A percentile compares a stretch with the other conserved stretches of the same genome.
phyloP scores from a whole-genome alignment of 2,888 invertebrate species.

The Stenchaetothrips biformis region DNA sequence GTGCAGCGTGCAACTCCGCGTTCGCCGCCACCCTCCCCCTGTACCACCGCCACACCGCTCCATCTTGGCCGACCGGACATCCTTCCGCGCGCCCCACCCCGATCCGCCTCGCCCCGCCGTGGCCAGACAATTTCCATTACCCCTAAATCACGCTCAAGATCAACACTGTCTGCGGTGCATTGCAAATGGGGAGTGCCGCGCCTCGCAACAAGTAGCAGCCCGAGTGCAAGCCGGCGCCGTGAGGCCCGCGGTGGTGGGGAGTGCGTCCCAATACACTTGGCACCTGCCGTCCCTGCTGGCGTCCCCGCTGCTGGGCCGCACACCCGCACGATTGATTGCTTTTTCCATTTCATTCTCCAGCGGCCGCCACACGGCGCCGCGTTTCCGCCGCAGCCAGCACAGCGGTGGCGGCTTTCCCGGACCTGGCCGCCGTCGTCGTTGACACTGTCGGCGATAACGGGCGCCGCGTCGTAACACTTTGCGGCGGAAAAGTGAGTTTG shows the following conservation, averaged over 20 bases:
- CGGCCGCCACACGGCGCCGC: background rate
- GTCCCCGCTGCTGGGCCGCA: too few species aligned
- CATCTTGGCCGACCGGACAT: background rate
- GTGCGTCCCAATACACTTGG: too few species aligned
- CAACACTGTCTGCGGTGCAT: constrained; percentile 14
- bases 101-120: background rate
- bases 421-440: too few species aligned
- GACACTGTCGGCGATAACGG: constrained; percentile 32
- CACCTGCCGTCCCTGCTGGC: too few species aligned
- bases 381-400: too few species aligned
- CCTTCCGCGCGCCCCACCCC: background rate
- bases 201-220: constrained; percentile 44
- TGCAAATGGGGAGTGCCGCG: constrained; percentile 42
- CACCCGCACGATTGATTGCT: background rate
- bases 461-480: constrained; percentile 33
- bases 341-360: constrained; percentile 10
- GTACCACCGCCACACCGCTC: background rate
- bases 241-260: background rate
- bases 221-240: constrained; percentile 45
- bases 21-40: background rate
- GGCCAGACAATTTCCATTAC: constrained; percentile 5
- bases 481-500: too few species aligned
- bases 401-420: too few species aligned
- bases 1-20: background rate
- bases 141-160: constrained; percentile 22